Conservation (phyloP, 2,113 vertebrate species). For the Sinocyclocheilus anophthalmus region DNA sequence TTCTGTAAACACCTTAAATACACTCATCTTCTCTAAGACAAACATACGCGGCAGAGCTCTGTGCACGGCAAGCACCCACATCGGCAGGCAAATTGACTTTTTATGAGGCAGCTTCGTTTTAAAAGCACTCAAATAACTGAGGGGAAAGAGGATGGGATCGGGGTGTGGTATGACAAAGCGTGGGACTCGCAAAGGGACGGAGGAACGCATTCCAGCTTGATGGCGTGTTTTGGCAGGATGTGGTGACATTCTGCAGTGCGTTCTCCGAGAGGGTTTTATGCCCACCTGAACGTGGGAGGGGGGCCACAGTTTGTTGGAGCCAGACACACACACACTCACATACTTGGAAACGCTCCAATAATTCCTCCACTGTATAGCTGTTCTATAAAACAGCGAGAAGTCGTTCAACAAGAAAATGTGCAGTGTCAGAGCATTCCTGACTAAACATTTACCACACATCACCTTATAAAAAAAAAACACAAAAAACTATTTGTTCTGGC, state of each 20-base stretch:
- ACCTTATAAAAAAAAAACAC: conserved; percentile 39
- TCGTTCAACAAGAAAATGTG: conserved; percentile 29
- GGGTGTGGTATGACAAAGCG: conserved; percentile 35
- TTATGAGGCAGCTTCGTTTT: conserved; percentile 56
- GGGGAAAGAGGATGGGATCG: conserved; percentile 21
- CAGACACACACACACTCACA: conserved; percentile 36
- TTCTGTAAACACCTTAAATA: conserved; percentile 73
- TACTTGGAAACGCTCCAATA: conserved; percentile 50
- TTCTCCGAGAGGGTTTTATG: conserved; percentile 34
- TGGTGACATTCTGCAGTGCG: conserved; percentile 50
- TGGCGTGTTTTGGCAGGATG: conserved; percentile 44
- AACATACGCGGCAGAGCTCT: conserved; percentile 58
- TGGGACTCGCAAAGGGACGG: conserved; percentile 35
- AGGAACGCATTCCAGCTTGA: conserved; percentile 47
- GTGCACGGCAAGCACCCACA: conserved; percentile 39
- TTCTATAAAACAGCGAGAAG: conserved; percentile 41
- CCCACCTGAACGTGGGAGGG: conserved; percentile 49
- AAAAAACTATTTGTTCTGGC: conserved; percentile 7
- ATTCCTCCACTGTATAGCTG: conserved; percentile 26
- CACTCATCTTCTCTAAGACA: conserved; percentile 69
- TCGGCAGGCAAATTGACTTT: conserved; percentile 67
- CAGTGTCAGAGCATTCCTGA: conserved; percentile 18
- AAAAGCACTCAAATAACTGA: conserved; percentile 53
- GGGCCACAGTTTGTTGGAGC: conserved; percentile 27
- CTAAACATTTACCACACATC: conserved; percentile 41